Conservation (phyloP, 2,113 vertebrate genomes). For the Cnemophilus loriae region DNA sequence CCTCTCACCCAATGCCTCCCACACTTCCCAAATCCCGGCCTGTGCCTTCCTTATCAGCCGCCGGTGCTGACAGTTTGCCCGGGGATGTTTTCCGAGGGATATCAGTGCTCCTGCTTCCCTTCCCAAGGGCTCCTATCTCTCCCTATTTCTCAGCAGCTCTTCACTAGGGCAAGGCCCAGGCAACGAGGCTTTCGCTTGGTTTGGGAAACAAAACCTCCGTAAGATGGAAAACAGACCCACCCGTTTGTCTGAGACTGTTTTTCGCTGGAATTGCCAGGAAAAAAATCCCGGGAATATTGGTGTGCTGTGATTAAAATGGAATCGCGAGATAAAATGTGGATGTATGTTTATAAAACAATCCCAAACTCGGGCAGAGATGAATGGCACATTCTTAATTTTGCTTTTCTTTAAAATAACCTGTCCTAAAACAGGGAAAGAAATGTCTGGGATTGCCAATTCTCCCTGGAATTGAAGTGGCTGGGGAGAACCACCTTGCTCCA, state of each 20-base stretch:
- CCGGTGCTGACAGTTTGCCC: conserved; percentile 7
- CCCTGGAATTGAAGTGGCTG: neutral
- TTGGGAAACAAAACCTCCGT: neutral
- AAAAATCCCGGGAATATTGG: no score
- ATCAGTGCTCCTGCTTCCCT: conserved; percentile 1
- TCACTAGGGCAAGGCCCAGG: neutral
- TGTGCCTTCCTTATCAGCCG: neutral
- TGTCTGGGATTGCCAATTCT: neutral
- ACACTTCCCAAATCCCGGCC: neutral
- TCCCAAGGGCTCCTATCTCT: conserved; percentile 22
- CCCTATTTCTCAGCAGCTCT: neutral
- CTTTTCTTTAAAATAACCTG: neutral
- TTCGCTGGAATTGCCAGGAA: neutral
- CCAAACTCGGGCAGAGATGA: neutral
- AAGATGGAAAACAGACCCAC: neutral
- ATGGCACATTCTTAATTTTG: neutral
- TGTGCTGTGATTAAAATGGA: neutral
- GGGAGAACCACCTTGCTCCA: neutral
- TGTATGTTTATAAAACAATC: neutral
- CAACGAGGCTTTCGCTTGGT: neutral
- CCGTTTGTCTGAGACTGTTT: neutral
- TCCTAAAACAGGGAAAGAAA: neutral
- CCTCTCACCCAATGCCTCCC: neutral
- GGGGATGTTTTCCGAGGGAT: conserved; percentile 41
- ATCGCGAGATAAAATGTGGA: neutral